phyloP scores from a whole-genome alignment of 37 sponge, comb jelly and placozoan genomes.

The Chondrilla cf. caribensis region DNA sequence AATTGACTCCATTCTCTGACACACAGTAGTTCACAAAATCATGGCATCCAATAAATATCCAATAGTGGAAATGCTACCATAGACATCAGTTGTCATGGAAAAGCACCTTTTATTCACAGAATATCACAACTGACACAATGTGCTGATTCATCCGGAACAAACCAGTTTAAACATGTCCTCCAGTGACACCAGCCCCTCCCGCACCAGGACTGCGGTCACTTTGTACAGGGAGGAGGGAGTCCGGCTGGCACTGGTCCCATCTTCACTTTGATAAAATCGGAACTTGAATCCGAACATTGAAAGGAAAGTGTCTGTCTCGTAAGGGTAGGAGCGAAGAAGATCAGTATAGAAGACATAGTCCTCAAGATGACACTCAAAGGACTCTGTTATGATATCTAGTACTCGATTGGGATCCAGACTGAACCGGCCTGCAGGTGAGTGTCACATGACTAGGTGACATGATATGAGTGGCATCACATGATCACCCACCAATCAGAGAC shows the following conservation, averaged over 20 bases:
- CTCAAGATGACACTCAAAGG: conserved; percentile 82
- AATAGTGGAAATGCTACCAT: no score
- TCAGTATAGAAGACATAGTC: conserved; percentile 74
- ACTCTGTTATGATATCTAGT: conserved; percentile 90
- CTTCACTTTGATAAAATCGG: conserved; percentile 50
- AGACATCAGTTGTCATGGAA: no score
- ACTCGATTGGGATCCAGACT: conserved; percentile 97
- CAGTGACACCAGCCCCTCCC: conserved; percentile 59
- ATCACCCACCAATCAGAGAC: conserved; percentile 78
- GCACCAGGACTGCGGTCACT: conserved; percentile 80
- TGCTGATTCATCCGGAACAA: not conserved
- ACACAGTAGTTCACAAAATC: no score
- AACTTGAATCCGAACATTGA: conserved; percentile 94
- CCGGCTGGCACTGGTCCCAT: not conserved
- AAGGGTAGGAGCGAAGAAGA: conserved; percentile 71
- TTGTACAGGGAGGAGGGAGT: conserved; percentile 60
- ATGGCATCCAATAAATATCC: no score
- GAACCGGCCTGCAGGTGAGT: conserved; percentile 70
- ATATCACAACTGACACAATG: not conserved
- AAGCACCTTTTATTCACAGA: no score
- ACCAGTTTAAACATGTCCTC: conserved; percentile 82
- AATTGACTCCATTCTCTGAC: no score
- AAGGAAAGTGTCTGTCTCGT: conserved; percentile 71
- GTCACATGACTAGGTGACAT: conserved; percentile 14
- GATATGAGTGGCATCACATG: not conserved